Conservation (phyloP, 2,113 vertebrate species). For the Electrona antarctica region DNA sequence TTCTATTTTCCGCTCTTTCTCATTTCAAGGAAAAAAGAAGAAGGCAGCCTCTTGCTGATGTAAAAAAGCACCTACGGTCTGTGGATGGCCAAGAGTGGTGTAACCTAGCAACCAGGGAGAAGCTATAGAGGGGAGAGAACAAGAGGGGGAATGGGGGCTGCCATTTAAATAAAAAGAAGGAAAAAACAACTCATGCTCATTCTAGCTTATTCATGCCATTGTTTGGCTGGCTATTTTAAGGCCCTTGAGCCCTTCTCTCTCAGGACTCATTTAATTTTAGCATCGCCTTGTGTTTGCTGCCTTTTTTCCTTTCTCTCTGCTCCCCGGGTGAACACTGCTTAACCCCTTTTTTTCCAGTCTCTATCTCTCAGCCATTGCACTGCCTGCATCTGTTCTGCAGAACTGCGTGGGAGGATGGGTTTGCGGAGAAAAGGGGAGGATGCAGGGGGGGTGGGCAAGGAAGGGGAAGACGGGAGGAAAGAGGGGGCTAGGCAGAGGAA, state of each 20-base stretch:
- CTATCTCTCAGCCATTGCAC: slow-evolving; percentile 39
- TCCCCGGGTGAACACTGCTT: slow-evolving; percentile 40
- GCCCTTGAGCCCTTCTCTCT: slow-evolving; percentile 62
- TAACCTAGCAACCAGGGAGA: slow-evolving; percentile 81
- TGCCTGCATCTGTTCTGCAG: slow-evolving; percentile 61
- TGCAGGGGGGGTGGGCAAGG: not conserved
- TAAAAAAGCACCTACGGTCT: slow-evolving; percentile 69
- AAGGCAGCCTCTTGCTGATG: slow-evolving; percentile 52
- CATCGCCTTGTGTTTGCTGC: slow-evolving; percentile 50
- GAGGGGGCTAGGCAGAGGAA: slow-evolving; percentile 37
- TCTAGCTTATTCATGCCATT: slow-evolving; percentile 75
- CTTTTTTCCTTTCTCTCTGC: slow-evolving; percentile 48
- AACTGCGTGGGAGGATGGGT: slow-evolving; percentile 50
- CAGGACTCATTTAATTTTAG: slow-evolving; percentile 72
- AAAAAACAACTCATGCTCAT: slow-evolving; percentile 45
- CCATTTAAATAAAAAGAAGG: slow-evolving; percentile 54
- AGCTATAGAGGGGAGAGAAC: slow-evolving; percentile 43
- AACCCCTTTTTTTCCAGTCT: slow-evolving; percentile 36
- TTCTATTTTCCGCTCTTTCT: slow-evolving; percentile 68
- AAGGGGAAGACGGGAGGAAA: slow-evolving; percentile 28
- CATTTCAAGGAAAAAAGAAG: slow-evolving; percentile 71
- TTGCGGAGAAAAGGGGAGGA: slow-evolving; percentile 41
- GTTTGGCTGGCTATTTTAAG: slow-evolving; percentile 79
- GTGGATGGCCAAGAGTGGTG: slow-evolving; percentile 71
- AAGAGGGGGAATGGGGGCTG: slow-evolving; percentile 63